Evolutionary conservation across 1,140 invertebrate genomes (phyloP), one percentile per base, ranked within the genome.

Genomic region (Andrena cerasifolii): DNA sequence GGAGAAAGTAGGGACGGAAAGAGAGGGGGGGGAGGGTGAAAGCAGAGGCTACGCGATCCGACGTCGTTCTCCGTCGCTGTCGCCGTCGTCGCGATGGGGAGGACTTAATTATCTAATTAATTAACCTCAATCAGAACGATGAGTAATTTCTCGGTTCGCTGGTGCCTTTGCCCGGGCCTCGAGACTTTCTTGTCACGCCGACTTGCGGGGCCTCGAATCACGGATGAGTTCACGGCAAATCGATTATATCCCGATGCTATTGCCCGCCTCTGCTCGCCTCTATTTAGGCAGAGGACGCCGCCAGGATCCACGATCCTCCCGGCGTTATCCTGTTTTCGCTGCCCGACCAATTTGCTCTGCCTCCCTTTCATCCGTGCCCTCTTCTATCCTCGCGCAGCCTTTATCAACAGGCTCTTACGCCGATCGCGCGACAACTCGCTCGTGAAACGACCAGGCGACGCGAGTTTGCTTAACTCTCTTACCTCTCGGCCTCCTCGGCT

Each of bases 31-130:
- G 18, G 12, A 10, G 14, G 24, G 53, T 16, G 18, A 31, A 53
- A 40, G 36, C 33, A 65, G 65, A 79, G 24, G 54, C 49, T 68
- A 45, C 24, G 59, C 51, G 40, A 67, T 16, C 53, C 51, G 45
- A 6, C 61, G 12, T 56, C 51, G 45, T 24, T 59, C 67, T 63
- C 61, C 66, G 73, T 67, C 73, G 45, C 61, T 53, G 45, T 68
- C 54, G 62, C 43, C 59, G 61, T 40, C 56, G 65, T 61, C 49
- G 36, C 59, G 28, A 14, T 8, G 74, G 79, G 83, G 83, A 86
- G 83, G 89, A 91, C 91, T 93, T 93, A 92, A 93, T 93, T 93
- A 93, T 92, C 92, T 93, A 92, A 93, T 93, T 92, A 93, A 93
- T 92, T 93, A 93, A 93, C 91, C 91, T 92, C 92, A 93, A 93